Evolutionary conservation across 1,140 invertebrate genomes (phyloP).

Genomic region (Gyrodactylus bullatarudis): DNA sequence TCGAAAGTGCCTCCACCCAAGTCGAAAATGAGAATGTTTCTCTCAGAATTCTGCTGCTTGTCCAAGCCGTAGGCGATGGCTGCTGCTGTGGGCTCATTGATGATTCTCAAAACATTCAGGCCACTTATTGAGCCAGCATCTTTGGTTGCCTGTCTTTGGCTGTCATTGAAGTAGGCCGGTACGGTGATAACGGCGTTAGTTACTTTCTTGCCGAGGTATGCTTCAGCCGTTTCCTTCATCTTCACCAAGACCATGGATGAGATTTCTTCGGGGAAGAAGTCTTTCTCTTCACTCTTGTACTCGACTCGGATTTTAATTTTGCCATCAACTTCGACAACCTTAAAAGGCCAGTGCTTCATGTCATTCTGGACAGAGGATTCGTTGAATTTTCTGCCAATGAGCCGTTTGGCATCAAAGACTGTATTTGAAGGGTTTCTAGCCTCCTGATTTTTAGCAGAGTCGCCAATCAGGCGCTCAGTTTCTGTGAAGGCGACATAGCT

Average conservation of each 20-base stretch:
- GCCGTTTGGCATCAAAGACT: conserved; percentile 33
- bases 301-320: conserved; percentile 46
- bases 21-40: no score
- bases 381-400: conserved; percentile 42
- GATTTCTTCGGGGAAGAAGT: no score
- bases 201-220: no score
- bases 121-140: conserved; percentile 26
- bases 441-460: conserved; percentile 59
- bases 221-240: conserved; percentile 44
- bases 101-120: no score
- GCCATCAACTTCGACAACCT: conserved; percentile 42
- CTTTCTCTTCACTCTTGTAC: conserved; percentile 57
- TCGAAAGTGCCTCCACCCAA: no score
- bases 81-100: no score
- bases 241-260: no score
- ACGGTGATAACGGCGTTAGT: conserved; percentile 22
- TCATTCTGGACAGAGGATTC: conserved; percentile 32
- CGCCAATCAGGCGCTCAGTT: conserved; percentile 46
- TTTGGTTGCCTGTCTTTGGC: conserved; percentile 23
- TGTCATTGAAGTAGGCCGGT: no score
- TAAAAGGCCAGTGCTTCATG: conserved; percentile 31
- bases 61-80: conserved; percentile 24
- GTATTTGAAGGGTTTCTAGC: conserved; percentile 53
- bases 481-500: conserved; percentile 64
- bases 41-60: conserved; percentile 24